These are phyloP conservation scores for Drosophila kuntzei DNA, from an alignment of 2,888 invertebrate genomes.

Conservation along the genomic window DNA sequence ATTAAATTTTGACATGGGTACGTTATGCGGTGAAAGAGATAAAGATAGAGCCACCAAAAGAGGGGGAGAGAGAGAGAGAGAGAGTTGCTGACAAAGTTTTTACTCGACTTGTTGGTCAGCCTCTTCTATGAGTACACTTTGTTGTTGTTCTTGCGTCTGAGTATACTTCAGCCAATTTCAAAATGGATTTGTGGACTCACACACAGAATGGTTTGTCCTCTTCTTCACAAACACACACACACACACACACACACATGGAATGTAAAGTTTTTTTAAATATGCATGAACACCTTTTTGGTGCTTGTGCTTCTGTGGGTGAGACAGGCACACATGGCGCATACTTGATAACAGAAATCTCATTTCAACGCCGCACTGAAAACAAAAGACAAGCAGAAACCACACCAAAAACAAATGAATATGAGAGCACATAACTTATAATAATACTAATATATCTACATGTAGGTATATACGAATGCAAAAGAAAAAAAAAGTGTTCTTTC, in stretches of 20 bases:
- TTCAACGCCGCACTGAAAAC: slow-evolving; percentile 49
- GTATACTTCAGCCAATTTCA: slow-evolving; percentile 46
- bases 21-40: slow-evolving; percentile 38
- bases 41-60: neutral
- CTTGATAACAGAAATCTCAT: slow-evolving; percentile 70
- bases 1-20: slow-evolving; percentile 77
- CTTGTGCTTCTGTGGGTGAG: neutral
- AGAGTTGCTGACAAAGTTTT: slow-evolving; percentile 40
- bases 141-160: slow-evolving; percentile 37
- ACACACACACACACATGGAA: neutral
- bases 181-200: slow-evolving; percentile 65
- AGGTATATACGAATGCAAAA: neutral
- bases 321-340: slow-evolving; percentile 51
- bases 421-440: slow-evolving; percentile 11
- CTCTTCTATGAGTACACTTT: slow-evolving; percentile 18
- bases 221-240: slow-evolving; percentile 4
- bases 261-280: slow-evolving; percentile 71
- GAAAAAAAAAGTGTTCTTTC: neutral
- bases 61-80: neutral
- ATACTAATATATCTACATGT: no score
- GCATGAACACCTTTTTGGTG: slow-evolving; percentile 70
- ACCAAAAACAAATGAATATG: slow-evolving; percentile 15
- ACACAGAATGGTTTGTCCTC: slow-evolving; percentile 3
- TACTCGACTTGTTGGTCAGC: slow-evolving; percentile 43
- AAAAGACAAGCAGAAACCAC: slow-evolving; percentile 18